phyloP scores from a whole-genome alignment of 2,888 invertebrate species.

The Dolomedes plantarius region DNA sequence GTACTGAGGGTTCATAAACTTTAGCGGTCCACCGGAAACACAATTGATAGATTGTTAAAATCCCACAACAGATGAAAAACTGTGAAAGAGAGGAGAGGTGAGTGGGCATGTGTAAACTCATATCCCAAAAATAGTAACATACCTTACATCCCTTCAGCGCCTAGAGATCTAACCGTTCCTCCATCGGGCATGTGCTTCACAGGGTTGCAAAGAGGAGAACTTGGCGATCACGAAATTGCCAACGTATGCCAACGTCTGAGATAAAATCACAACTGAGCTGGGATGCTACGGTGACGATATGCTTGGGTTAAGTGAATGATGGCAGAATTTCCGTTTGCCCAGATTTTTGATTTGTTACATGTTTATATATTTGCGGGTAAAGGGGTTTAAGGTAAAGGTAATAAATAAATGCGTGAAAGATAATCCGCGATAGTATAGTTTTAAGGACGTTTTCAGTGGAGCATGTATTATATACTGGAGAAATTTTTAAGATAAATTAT shows the following conservation, averaged over 20 bases:
- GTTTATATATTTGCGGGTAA: neutral
- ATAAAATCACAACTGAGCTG: neutral
- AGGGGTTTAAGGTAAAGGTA: too few relatives aligned
- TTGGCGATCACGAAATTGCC: neutral
- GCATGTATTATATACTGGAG: too few relatives aligned
- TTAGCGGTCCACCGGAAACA: neutral
- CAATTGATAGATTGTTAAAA: constrained; percentile 14
- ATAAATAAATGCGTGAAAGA: too few relatives aligned
- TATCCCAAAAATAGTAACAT: constrained; percentile 64
- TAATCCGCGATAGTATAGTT: too few relatives aligned
- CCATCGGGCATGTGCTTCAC: constrained; percentile 64
- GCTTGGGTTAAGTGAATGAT: constrained; percentile 14
- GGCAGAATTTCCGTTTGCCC: neutral
- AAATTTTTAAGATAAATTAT: too few relatives aligned
- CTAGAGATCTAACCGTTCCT: constrained; percentile 54
- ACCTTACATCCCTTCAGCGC: constrained; percentile 67
- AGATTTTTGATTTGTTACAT: neutral
- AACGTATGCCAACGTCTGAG: constrained; percentile 22
- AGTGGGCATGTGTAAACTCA: constrained; percentile 42
- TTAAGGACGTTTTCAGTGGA: too few relatives aligned
- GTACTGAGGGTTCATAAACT: neutral
- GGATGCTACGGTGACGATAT: constrained; percentile 2
- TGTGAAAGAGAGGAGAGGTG: constrained; percentile 6
- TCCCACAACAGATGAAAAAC: constrained; percentile 14
- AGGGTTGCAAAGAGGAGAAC: constrained; percentile 31